Evolutionary conservation across 2,113 vertebrate genomes (phyloP).

Genomic region (Saccopteryx leptura): DNA sequence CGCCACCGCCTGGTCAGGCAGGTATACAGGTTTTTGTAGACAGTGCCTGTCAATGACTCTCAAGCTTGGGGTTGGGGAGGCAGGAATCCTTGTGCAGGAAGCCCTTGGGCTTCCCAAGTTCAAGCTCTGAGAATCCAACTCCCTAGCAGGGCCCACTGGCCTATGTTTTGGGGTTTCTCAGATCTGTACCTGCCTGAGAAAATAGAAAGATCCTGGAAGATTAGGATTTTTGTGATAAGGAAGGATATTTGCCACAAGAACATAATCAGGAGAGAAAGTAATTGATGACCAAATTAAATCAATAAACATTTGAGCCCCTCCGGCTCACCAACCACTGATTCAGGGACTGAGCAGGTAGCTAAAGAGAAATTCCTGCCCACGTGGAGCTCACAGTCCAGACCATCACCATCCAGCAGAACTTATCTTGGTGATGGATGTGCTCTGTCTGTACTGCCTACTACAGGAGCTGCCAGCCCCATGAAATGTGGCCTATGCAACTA

Average conservation of each 20-base stretch:
- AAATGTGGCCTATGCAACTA: accelerated
- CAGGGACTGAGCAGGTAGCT: neutral
- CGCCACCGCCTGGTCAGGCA: too few relatives aligned
- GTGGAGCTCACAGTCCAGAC: neutral
- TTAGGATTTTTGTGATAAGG: neutral
- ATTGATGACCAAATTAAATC: neutral
- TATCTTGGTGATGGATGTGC: accelerated
- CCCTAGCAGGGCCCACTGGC: too few relatives aligned
- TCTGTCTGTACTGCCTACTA: neutral
- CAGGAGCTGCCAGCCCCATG: neutral
- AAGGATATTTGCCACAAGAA: neutral
- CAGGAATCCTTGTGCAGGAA: neutral
- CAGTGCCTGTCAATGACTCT: neutral
- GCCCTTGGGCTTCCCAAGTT: neutral
- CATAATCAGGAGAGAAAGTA: neutral
- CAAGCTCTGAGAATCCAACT: neutral
- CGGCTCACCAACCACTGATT: neutral
- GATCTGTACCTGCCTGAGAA: neutral
- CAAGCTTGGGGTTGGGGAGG: neutral
- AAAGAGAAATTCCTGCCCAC: neutral
- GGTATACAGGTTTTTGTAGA: neutral
- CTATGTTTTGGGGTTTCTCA: too few relatives aligned
- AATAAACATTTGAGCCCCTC: too few relatives aligned
- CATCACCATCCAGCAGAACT: neutral
- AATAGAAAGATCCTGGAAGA: neutral